These are phyloP conservation scores for Perizoma affinitatum DNA, from an alignment of 2,888 invertebrate species.

Conservation along the genomic window DNA sequence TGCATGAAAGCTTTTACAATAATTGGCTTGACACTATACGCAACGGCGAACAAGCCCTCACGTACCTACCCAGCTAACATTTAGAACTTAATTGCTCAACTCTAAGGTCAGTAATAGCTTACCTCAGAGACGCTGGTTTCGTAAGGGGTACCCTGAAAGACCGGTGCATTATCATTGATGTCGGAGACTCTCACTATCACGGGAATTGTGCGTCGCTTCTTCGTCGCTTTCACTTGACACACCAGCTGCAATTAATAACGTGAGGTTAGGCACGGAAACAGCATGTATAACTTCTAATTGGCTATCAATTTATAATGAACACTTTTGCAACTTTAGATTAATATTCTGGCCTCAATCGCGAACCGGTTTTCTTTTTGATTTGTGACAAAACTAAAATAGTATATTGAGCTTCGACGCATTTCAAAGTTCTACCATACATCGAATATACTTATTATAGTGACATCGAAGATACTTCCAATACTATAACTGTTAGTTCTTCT, in stretches of 20 bases:
- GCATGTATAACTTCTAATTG: constrained; percentile 7
- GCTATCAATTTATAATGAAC: constrained; percentile 1
- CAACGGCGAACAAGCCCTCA: constrained; percentile 16
- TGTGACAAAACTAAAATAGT: background rate
- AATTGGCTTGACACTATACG: constrained; percentile 32
- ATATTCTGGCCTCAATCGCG: background rate
- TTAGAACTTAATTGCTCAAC: constrained; percentile 13
- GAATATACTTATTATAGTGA: too few relatives aligned
- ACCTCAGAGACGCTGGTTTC: constrained; percentile 94
- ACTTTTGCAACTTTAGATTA: constrained; percentile 1
- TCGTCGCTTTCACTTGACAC: constrained; percentile 91
- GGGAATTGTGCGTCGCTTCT: constrained; percentile 93
- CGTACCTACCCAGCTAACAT: background rate
- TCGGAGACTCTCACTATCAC: constrained; percentile 95
- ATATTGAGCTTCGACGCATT: background rate
- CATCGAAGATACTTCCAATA: too few relatives aligned
- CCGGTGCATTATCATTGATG: constrained; percentile 94
- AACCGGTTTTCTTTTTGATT: background rate
- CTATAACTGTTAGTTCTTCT: constrained; percentile 4
- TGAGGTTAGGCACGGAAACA: constrained; percentile 26
- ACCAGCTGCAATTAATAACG: constrained; percentile 86
- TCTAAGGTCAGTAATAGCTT: constrained; percentile 38
- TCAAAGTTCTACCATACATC: too few relatives aligned
- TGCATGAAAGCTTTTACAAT: constrained; percentile 30
- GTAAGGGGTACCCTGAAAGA: constrained; percentile 93